Evolutionary conservation across 2,113 vertebrate species (phyloP).

Genomic region (Hippocampus barbouri): DNA sequence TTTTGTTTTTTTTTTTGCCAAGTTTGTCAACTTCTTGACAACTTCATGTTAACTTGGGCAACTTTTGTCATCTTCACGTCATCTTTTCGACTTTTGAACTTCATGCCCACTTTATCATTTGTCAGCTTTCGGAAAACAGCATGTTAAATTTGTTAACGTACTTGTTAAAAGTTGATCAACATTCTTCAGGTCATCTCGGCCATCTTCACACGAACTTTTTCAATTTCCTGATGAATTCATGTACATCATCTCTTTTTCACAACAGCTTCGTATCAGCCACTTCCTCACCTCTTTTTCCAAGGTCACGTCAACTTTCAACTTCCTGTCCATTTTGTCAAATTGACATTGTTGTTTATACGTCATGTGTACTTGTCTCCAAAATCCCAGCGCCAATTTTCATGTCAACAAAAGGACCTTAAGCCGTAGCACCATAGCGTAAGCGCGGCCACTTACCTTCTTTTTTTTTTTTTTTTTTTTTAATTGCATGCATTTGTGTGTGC

Average conservation of each 20-base stretch:
- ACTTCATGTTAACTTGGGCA: not conserved
- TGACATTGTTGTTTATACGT: not conserved
- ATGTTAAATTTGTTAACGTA: not conserved
- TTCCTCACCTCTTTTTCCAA: not conserved
- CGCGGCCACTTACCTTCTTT: not conserved
- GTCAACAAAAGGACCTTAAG: constrained; percentile 4
- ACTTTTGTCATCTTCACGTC: not conserved
- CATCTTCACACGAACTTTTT: too few relatives aligned
- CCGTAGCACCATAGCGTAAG: not conserved
- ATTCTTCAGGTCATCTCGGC: not conserved
- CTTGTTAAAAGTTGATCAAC: not conserved
- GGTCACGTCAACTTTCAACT: not conserved
- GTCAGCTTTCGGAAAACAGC: not conserved
- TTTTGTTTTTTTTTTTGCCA: too few relatives aligned
- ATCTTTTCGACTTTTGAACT: not conserved
- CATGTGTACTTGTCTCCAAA: not conserved
- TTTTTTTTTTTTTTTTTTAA: not conserved
- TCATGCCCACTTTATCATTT: not conserved
- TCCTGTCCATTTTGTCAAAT: not conserved
- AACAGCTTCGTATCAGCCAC: too few relatives aligned
- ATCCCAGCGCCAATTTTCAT: not conserved
- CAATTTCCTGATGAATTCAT: too few relatives aligned
- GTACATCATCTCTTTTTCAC: too few relatives aligned
- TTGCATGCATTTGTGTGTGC: constrained; percentile 12
- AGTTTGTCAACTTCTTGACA: not conserved